A percentile compares a stretch with the other conserved stretches of the same genome.
phyloP scores from a whole-genome alignment of 1,140 invertebrate genomes.

The Onthophagus taurus region DNA sequence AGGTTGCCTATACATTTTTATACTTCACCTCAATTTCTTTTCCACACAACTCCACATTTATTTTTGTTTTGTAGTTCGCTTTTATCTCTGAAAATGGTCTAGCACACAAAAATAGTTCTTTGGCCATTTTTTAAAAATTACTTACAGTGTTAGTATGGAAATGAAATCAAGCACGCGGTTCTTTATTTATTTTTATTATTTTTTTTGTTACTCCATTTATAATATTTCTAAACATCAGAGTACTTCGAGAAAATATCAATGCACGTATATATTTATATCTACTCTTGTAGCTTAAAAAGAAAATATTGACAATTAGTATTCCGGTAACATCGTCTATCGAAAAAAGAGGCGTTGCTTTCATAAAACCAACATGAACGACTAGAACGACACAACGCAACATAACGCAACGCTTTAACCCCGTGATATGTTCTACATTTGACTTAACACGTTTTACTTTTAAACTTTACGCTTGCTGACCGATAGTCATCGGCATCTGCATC shows the following conservation, averaged over 20 bases:
- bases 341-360: slow-evolving; percentile 1
- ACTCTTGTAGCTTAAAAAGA: slow-evolving; percentile 3
- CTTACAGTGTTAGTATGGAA: slow-evolving; percentile 10
- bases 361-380: slow-evolving; percentile 11
- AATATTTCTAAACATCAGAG: slow-evolving; percentile 11
- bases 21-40: slow-evolving; percentile 12
- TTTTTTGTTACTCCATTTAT: not conserved
- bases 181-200: not conserved
- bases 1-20: not conserved
- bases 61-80: slow-evolving; percentile 5
- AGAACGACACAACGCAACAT: too few species aligned
- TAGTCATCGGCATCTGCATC: too few species aligned
- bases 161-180: slow-evolving; percentile 12
- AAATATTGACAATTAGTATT: slow-evolving; percentile 3
- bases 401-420: too few species aligned
- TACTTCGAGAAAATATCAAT: slow-evolving; percentile 10
- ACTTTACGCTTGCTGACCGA: too few species aligned
- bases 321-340: slow-evolving; percentile 2
- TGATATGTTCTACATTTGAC: too few species aligned
- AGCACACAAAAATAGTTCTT: slow-evolving; percentile 10
- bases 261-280: slow-evolving; percentile 3
- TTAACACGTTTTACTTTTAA: too few species aligned
- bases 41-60: slow-evolving; percentile 13
- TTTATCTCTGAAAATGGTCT: not conserved
- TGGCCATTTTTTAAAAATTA: slow-evolving; percentile 5